Evolutionary conservation across 2,113 vertebrate species (phyloP).

Genomic region (Struthio camelus): DNA sequence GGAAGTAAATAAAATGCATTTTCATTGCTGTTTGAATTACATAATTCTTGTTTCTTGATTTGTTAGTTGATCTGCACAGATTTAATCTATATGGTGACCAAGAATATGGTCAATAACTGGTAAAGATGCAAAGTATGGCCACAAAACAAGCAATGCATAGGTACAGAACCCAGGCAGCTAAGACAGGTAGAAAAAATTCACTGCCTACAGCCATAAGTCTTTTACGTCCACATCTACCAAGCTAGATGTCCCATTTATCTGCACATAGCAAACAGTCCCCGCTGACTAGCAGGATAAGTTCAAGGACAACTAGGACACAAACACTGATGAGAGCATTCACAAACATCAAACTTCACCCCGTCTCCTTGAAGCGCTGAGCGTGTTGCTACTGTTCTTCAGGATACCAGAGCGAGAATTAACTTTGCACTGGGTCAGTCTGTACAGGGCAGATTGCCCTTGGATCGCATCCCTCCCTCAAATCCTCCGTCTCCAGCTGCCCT

Average conservation of each 20-base stretch:
- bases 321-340: neutral
- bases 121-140: neutral
- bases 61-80: slow-evolving; percentile 27
- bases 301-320: neutral
- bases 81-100: slow-evolving; percentile 1
- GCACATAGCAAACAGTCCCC: neutral
- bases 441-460: neutral
- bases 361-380: neutral
- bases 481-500: neutral
- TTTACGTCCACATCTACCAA: neutral
- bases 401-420: rapidly evolving
- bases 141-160: neutral
- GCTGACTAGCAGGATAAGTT: neutral
- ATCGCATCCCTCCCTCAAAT: neutral
- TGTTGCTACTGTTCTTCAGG: neutral
- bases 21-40: slow-evolving; percentile 66
- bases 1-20: slow-evolving; percentile 70
- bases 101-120: neutral
- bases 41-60: slow-evolving; percentile 63
- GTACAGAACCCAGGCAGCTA: neutral
- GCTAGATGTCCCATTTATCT: neutral
- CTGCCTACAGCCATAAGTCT: neutral
- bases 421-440: neutral
- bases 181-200: neutral
- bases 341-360: neutral